phyloP scores from a whole-genome alignment of 2,888 invertebrate species.

The Ceratothoa steindachneri region DNA sequence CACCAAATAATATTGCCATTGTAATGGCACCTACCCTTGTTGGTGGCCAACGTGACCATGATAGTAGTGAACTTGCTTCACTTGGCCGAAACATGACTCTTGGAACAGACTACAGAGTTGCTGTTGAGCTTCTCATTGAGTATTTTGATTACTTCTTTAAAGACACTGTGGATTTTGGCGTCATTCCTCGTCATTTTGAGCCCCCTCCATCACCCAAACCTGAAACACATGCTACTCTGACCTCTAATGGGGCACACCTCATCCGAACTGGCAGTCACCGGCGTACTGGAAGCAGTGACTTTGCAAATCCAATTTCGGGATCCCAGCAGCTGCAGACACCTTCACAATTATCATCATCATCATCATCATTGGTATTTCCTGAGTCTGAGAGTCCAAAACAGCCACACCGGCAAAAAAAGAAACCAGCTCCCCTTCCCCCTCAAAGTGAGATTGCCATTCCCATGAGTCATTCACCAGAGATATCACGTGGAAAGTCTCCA shows the following conservation, averaged over 20 bases:
- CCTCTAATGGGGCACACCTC: conserved; percentile 19
- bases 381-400: conserved; percentile 44
- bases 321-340: background rate
- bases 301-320: background rate
- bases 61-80: conserved; percentile 15
- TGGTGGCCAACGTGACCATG: conserved; percentile 62
- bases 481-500: conserved; percentile 23
- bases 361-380: background rate
- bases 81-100: conserved; percentile 41
- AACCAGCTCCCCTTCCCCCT: conserved; percentile 37
- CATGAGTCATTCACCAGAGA: conserved; percentile 31
- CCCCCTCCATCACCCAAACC: conserved; percentile 16
- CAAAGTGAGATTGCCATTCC: conserved; percentile 16
- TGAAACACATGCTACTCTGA: background rate
- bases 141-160: conserved; percentile 43
- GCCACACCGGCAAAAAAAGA: conserved; percentile 37
- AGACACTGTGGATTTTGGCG: conserved; percentile 31
- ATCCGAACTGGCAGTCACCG: background rate
- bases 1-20: conserved; percentile 91
- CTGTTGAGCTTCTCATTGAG: conserved; percentile 37
- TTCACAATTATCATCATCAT: too few relatives aligned
- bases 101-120: conserved; percentile 28
- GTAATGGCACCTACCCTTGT: conserved; percentile 94
- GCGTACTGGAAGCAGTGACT: background rate
- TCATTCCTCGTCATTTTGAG: conserved; percentile 18